A percentile compares a stretch with the other conserved stretches of the same genome.
These are phyloP conservation scores for Xanthia togata DNA, from an alignment of 2,888 invertebrate species.

Conservation along the genomic window DNA sequence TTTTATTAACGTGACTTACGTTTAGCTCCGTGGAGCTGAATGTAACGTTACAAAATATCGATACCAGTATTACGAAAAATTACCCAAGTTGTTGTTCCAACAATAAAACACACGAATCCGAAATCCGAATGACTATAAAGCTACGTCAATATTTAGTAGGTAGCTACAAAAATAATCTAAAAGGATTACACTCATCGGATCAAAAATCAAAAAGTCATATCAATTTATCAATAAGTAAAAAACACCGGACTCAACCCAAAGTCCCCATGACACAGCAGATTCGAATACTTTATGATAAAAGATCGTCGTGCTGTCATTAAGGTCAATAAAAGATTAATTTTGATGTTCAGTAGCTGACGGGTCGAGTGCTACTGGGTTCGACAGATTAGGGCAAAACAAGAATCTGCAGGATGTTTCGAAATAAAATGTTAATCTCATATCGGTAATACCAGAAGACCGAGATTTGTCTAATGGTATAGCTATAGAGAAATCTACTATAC, in stretches of 20 bases:
- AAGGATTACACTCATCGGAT: slow-evolving; percentile 44
- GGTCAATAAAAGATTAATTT: slow-evolving; percentile 65
- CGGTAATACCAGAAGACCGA: neutral
- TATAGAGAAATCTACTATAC: neutral
- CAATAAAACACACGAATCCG: neutral
- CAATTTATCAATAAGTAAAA: slow-evolving; percentile 57
- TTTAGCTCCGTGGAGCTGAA: too few relatives aligned
- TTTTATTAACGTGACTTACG: too few relatives aligned
- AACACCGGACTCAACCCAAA: slow-evolving; percentile 23
- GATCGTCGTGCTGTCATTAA: slow-evolving; percentile 53
- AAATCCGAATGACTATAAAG: neutral
- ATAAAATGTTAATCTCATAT: slow-evolving; percentile 17
- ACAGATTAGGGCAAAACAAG: slow-evolving; percentile 37
- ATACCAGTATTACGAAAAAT: neutral
- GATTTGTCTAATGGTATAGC: neutral
- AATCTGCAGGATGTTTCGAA: slow-evolving; percentile 7
- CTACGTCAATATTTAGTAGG: slow-evolving; percentile 7
- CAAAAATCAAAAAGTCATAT: slow-evolving; percentile 40
- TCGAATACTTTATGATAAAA: slow-evolving; percentile 51
- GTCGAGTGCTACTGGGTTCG: slow-evolving; percentile 51
- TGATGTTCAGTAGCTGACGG: slow-evolving; percentile 57
- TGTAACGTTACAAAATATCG: neutral
- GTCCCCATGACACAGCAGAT: slow-evolving; percentile 49
- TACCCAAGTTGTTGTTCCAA: neutral
- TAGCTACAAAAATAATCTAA: slow-evolving; percentile 22